Base-by-base conservation (phyloP, 1,140 invertebrate species). In the Epicauta chinensis region DNA sequence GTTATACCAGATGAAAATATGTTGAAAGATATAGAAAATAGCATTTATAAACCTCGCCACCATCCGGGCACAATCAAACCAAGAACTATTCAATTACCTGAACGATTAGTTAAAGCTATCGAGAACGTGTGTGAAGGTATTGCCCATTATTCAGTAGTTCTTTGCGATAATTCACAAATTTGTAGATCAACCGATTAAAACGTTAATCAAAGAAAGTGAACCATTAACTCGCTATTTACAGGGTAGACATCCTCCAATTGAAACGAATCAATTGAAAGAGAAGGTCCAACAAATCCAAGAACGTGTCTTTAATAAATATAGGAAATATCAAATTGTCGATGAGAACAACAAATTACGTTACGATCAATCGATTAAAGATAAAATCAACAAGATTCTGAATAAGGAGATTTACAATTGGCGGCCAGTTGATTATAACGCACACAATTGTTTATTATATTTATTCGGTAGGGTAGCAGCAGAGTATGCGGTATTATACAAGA, bases 381-480 rank as follows among this genome's bases (percentile, higher is more conserved):
- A 66, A 58, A 40, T 73, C 1, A 53, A 59, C 49, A 73, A 70
- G 49, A 62, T 77, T 34, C 62, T 86, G 32, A 80, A 79, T 53
- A 67, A 70, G 50, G 75, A 78, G 44, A 65, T 83, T 1, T 85
- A 87, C 65, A 74, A 78, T 46, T 91, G 89, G 87, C 74, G 77
- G 56, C 75, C 83, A n/a, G 74, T 90, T 11, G 64, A 78, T 3
- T 93, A 87, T 61, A 76, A 83, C 56, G 67, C 74, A 34, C 71
- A 81, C 14, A 81, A 77, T 12, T 72, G 74, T 32, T 64, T 85
- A 7, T 71, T 83, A 12, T 93, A 94, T 73, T 71, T 91, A 43
- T 65, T 86, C 39, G 72, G 66, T 1, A 73, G 90, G 67, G 72
- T 83, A 15, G 75, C 83, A 11, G 72, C 79, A 4, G 89, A 96